A percentile compares a stretch with the other conserved stretches of the same genome.
phyloP scores from a whole-genome alignment of 2,888 invertebrate genomes.

The Myopa tessellatipennis region DNA sequence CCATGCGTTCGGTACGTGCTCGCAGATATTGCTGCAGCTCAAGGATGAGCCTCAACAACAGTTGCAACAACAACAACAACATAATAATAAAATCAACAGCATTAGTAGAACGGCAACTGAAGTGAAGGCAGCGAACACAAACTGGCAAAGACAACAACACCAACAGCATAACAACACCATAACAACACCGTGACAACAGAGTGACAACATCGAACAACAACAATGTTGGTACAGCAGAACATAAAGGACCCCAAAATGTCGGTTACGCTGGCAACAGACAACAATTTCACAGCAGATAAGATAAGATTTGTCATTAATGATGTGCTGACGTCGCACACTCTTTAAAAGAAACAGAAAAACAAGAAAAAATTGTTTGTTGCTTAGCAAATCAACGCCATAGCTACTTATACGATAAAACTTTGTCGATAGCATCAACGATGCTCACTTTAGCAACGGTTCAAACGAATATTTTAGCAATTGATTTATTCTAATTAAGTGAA shows the following conservation, averaged over 20 bases:
- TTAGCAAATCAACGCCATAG: slow-evolving; percentile 36
- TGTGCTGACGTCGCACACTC: slow-evolving; percentile 28
- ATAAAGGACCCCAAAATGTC: slow-evolving; percentile 44
- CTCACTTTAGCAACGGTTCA: slow-evolving; percentile 26
- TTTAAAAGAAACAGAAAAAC: background rate
- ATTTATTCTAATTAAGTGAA: slow-evolving; percentile 44
- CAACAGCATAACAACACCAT: too few relatives aligned
- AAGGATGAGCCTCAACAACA: slow-evolving; percentile 25
- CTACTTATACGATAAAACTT: background rate
- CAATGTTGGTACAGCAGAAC: background rate
- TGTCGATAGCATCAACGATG: slow-evolving; percentile 13
- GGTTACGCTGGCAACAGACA: slow-evolving; percentile 50
- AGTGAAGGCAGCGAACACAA: background rate
- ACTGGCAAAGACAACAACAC: background rate
- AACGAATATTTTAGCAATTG: slow-evolving; percentile 23
- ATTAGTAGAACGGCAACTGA: background rate
- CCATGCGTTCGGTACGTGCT: slow-evolving; percentile 57
- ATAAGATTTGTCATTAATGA: slow-evolving; percentile 37
- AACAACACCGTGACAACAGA: too few relatives aligned
- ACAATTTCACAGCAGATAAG: slow-evolving; percentile 41
- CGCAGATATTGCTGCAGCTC: slow-evolving; percentile 62
- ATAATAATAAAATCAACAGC: slow-evolving; percentile 29
- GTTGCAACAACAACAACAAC: slow-evolving; percentile 33
- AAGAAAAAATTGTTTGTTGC: background rate
- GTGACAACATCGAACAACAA: too few relatives aligned